Conservation (phyloP, 1,140 invertebrate species). For the Tetramorium parvispinum region DNA sequence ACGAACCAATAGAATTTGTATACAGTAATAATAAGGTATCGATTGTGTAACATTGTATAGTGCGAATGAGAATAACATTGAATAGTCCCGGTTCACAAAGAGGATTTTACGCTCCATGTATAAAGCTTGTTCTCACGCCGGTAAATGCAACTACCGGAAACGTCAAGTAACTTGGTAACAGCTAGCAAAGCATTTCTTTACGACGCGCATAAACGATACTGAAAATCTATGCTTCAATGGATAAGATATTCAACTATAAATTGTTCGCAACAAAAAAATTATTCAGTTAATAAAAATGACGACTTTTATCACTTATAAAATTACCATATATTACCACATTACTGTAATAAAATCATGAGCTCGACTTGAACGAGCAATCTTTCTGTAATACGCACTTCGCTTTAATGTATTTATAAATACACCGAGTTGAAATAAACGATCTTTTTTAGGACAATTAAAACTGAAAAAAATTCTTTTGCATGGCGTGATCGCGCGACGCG, state of each 20-base stretch:
- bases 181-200: constrained; percentile 10
- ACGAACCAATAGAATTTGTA: neutral
- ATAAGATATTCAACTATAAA: neutral
- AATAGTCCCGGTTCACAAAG: neutral
- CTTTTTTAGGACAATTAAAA: constrained; percentile 55
- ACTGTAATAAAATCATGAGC: neutral
- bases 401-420: neutral
- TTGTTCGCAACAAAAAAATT: neutral
- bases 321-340: neutral
- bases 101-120: constrained; percentile 25
- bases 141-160: constrained; percentile 20
- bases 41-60: constrained; percentile 12
- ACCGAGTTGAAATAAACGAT: neutral
- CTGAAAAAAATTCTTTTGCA: constrained; percentile 35
- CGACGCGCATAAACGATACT: neutral
- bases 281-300: neutral
- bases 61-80: constrained; percentile 1
- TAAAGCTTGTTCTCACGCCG: neutral
- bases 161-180: constrained; percentile 23
- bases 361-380: neutral
- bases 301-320: neutral
- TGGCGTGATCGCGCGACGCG: constrained; percentile 20
- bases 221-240: neutral
- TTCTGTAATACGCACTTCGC: neutral
- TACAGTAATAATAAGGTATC: constrained; percentile 32